Evolutionary conservation across 2,888 invertebrate genomes (phyloP).

Genomic region (Apotomis turbidana): DNA sequence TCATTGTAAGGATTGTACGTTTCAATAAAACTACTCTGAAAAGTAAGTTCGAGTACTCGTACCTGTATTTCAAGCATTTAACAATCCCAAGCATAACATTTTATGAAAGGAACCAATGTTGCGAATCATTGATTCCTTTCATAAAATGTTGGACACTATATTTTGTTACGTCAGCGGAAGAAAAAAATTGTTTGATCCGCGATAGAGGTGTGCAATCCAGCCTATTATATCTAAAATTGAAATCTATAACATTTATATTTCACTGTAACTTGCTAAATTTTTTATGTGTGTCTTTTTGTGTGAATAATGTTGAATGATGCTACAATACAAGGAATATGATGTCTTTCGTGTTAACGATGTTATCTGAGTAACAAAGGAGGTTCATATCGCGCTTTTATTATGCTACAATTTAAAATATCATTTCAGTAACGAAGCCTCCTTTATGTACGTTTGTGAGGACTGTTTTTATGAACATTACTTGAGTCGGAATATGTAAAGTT

Average conservation of each 20-base stretch:
- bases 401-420: slow-evolving; percentile 6
- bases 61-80: slow-evolving; percentile 6
- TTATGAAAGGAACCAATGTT: too few relatives aligned
- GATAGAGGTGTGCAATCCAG: slow-evolving; percentile 18
- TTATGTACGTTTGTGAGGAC: slow-evolving; percentile 3
- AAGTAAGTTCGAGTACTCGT: too few relatives aligned
- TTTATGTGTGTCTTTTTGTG: background rate
- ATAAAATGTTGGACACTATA: slow-evolving; percentile 6
- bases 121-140: background rate
- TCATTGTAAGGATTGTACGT: too few relatives aligned
- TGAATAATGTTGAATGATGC: background rate
- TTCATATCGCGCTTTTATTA: background rate
- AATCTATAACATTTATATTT: slow-evolving; percentile 31
- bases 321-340: slow-evolving; percentile 8
- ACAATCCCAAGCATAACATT: background rate
- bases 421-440: slow-evolving; percentile 13
- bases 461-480: background rate
- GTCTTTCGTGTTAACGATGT: slow-evolving; percentile 9
- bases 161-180: slow-evolving; percentile 26
- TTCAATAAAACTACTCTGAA: too few relatives aligned
- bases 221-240: slow-evolving; percentile 39
- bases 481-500: background rate
- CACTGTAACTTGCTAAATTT: background rate
- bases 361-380: slow-evolving; percentile 16
- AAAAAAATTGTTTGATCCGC: slow-evolving; percentile 26